Evolutionary conservation across 2,797 vertebrate species (phyloP), one percentile per base, ranked within the genome.

Genomic region (Miichthys miiuy): DNA sequence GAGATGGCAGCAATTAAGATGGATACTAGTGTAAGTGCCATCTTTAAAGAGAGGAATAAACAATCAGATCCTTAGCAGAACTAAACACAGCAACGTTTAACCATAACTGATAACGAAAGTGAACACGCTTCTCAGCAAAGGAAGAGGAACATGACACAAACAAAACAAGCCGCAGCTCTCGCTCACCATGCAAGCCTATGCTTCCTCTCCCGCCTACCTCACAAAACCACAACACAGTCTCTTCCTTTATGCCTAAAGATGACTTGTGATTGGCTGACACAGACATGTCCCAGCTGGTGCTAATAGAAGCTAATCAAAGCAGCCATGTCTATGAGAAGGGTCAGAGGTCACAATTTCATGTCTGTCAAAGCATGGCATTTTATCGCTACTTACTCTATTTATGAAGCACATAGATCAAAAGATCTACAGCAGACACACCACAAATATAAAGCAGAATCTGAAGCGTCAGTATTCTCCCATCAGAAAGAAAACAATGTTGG

Each of bases 1-100:
- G 92, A 83, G 71, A 96, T 38, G 64, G 80, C 85, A 72, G 82
- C 62, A n/a, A 93, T 52, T 11, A 95, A 51, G 72, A 94, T 51
- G 55, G 82, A 79, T 5, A 94, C 30, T 67, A 93, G 34, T 27
- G 69, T 23, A 3, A 89, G 69, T 4, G 83, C 93, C 96, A 96
- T 96, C 96, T 95, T 52, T 42, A 75, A 61, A 80, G 52, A 82
- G 0, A 75, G 18, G 65, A 54, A 42, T 18, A 57, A 34, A 42
- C 8, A 54, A 17, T 61, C 23, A 38, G 0, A 54, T 3, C 30
- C 30, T 42, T 20, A 18, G 23, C 18, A 58, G 16, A 77, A 60
- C 16, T 16, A 9, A 72, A 72, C 13, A 3, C 9, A 2, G 14
- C 3, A 57, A 71, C 8, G 2, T 38, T 38, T 2, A 55, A 18